phyloP scores from a whole-genome alignment of 2,797 vertebrate genomes.

The Gallinago stenura region DNA sequence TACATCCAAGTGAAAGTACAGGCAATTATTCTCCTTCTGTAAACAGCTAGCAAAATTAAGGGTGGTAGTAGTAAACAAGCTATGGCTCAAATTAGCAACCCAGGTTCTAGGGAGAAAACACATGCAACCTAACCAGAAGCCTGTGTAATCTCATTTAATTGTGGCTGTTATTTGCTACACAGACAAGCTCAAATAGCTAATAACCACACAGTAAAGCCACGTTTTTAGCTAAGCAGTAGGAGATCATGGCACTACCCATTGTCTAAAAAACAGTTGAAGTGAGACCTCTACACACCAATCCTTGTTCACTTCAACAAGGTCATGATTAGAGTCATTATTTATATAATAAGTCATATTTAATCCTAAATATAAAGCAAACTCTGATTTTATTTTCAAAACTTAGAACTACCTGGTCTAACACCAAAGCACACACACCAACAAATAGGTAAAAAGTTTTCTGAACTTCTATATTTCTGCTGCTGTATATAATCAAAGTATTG shows the following conservation, averaged over 20 bases:
- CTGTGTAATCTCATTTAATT: not conserved
- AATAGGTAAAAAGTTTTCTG: not conserved
- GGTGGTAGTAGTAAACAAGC: not conserved
- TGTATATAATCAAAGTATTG: not conserved
- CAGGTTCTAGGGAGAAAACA: not conserved
- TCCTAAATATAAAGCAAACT: not conserved
- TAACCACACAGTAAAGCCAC: not conserved
- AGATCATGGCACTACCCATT: not conserved
- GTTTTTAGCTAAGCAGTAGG: not conserved
- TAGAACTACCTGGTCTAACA: not conserved
- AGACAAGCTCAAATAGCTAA: not conserved
- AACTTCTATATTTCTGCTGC: not conserved
- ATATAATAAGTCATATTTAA: not conserved
- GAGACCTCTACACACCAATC: not conserved
- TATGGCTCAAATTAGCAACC: not conserved
- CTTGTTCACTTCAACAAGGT: not conserved
- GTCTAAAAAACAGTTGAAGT: not conserved
- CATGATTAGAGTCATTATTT: not conserved
- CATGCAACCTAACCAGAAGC: not conserved
- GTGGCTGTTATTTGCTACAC: not conserved
- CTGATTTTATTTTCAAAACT: not conserved
- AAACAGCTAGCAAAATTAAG: not conserved
- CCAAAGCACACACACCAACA: not conserved
- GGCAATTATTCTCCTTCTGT: not conserved
- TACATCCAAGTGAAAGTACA: not conserved